Percentiles rank a stretch among this genome's conserved stretches.
Conservation (phyloP, 2,888 invertebrate species). For the Tupiocoris notatus region DNA sequence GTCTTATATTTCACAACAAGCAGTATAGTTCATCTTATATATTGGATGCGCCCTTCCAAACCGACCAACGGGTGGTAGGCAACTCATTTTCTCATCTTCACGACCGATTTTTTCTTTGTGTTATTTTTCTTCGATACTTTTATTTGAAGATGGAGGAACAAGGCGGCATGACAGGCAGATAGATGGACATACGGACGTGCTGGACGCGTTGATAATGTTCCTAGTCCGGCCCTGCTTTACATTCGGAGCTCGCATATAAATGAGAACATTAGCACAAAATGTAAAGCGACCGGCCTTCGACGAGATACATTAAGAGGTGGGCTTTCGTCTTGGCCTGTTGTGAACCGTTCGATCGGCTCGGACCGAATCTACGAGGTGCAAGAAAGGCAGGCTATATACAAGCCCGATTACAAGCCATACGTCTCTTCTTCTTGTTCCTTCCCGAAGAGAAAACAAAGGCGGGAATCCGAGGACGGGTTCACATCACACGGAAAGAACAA, state of each 20-base stretch:
- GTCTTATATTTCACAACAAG: background rate
- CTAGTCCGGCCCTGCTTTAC: conserved; percentile 13
- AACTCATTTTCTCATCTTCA: conserved; percentile 1
- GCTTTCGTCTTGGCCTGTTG: background rate
- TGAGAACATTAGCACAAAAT: conserved; percentile 35
- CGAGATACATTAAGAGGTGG: background rate
- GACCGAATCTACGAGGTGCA: background rate
- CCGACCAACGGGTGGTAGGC: background rate
- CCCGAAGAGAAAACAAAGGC: background rate
- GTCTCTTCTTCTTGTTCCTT: background rate
- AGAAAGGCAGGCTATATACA: background rate
- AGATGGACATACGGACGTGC: background rate
- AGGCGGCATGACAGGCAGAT: background rate
- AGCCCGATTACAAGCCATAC: background rate
- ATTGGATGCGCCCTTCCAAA: background rate
- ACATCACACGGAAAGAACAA: background rate
- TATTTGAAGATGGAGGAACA: background rate
- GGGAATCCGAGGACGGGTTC: background rate
- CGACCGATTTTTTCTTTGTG: background rate
- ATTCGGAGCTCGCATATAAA: conserved; percentile 35
- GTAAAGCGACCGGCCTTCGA: conserved; percentile 7
- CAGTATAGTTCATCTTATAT: background rate
- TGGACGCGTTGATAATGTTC: conserved; percentile 26
- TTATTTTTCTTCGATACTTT: background rate
- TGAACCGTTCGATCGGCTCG: background rate